These are phyloP conservation scores for Anguilla rostrata DNA, from an alignment of 2,113 vertebrate species.

Conservation along the genomic window DNA sequence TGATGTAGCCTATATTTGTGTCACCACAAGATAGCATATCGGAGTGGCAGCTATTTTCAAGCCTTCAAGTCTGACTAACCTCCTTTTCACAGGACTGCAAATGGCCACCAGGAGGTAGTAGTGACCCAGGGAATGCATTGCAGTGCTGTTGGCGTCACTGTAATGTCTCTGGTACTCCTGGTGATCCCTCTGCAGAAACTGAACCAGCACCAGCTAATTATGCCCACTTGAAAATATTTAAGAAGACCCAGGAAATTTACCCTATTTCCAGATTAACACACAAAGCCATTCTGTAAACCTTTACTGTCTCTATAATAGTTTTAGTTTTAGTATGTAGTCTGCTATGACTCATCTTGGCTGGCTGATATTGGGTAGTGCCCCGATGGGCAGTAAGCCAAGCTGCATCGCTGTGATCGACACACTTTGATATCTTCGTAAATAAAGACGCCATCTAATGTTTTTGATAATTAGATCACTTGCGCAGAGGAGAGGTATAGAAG, in stretches of 20 bases:
- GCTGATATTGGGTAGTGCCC: not conserved
- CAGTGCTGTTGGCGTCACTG: not conserved
- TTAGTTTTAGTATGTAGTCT: not conserved
- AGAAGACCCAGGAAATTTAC: not conserved
- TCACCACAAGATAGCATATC: not conserved
- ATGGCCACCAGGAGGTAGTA: slow-evolving; percentile 17
- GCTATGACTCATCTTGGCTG: not conserved
- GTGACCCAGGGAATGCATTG: not conserved
- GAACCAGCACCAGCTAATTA: not conserved
- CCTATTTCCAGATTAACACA: not conserved
- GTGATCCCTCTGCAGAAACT: not conserved
- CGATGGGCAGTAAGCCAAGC: not conserved
- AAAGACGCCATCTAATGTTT: not conserved
- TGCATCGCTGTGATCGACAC: not conserved
- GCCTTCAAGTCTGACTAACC: not conserved
- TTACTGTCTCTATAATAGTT: not conserved
- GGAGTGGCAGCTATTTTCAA: not conserved
- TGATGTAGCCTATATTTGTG: not conserved
- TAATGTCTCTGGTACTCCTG: not conserved
- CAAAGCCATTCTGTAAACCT: not conserved
- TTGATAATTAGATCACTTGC: not conserved
- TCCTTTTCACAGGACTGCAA: not conserved
- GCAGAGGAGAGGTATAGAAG: not conserved
- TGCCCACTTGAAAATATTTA: not conserved
- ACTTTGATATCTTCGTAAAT: not conserved